Evolutionary conservation across 2,888 invertebrate species (phyloP).

Genomic region (Epirrita christyi): DNA sequence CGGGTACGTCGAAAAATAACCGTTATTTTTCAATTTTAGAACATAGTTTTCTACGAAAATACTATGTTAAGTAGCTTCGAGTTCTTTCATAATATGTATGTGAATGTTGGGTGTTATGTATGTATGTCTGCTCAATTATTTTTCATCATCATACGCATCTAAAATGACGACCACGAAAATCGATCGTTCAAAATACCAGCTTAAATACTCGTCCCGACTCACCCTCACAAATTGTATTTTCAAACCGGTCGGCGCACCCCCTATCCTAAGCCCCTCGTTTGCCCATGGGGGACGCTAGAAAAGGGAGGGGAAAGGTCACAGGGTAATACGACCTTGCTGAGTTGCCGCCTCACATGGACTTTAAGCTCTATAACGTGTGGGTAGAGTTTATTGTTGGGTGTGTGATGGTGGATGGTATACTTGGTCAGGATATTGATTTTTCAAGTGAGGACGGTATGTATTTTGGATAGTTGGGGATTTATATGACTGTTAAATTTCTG

Average conservation of each 20-base stretch:
- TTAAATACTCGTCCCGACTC: constrained; percentile 23
- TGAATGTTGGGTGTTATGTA: too few relatives aligned
- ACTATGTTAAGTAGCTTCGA: too few relatives aligned
- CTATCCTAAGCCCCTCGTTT: constrained; percentile 49
- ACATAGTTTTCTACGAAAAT: too few relatives aligned
- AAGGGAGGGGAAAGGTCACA: constrained; percentile 70
- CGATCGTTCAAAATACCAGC: constrained; percentile 10
- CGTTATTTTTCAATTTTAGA: too few relatives aligned
- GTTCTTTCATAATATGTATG: too few relatives aligned
- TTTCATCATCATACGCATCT: background rate
- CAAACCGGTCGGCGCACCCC: constrained; percentile 57
- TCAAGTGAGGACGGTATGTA: background rate
- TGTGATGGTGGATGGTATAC: background rate
- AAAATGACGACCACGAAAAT: background rate
- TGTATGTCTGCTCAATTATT: background rate
- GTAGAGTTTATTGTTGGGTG: constrained; percentile 11
- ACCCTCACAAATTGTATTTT: constrained; percentile 71
- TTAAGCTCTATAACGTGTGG: constrained; percentile 10
- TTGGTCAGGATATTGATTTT: constrained; percentile 21
- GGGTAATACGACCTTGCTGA: constrained; percentile 34
- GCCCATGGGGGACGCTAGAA: constrained; percentile 71
- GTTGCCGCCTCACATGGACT: constrained; percentile 1
- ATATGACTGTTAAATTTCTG: too few relatives aligned
- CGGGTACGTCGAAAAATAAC: too few relatives aligned
- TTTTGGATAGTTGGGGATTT: too few relatives aligned